These are phyloP conservation scores for Portunus trituberculatus DNA, from an alignment of 1,140 invertebrate species.

Conservation along the genomic window DNA sequence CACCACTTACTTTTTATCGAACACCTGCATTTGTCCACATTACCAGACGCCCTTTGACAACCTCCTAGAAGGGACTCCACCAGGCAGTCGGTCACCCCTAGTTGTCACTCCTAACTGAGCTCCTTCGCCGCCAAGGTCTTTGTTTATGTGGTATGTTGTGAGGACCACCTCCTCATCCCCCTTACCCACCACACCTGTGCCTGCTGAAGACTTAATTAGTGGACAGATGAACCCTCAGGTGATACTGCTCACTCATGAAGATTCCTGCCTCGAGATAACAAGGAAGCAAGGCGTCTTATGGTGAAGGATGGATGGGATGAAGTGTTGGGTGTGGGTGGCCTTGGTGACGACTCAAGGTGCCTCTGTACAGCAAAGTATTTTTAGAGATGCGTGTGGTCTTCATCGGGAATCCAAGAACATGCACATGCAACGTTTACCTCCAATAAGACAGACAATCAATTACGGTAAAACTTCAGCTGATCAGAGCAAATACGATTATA, in stretches of 20 bases:
- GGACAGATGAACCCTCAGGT: background rate
- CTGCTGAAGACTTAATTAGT: conserved; percentile 43
- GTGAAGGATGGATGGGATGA: background rate
- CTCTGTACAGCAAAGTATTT: no score
- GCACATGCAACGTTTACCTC: no score
- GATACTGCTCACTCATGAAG: background rate
- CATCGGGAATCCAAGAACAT: no score
- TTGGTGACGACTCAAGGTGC: background rate
- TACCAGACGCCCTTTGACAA: background rate
- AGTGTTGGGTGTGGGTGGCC: background rate
- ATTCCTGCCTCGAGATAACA: background rate
- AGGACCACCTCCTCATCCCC: background rate
- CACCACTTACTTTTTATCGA: background rate
- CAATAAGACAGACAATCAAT: no score
- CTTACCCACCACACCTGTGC: conserved; percentile 29
- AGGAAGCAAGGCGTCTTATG: background rate
- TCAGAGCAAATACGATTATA: no score
- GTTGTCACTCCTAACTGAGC: background rate
- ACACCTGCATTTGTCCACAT: background rate
- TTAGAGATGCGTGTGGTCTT: no score
- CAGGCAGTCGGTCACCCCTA: background rate
- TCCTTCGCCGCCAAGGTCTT: background rate
- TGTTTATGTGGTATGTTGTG: background rate
- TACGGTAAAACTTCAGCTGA: no score
- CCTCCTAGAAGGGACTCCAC: background rate